Evolutionary conservation across 2,797 vertebrate genomes (phyloP).

Genomic region (Micrastur ruficollis): DNA sequence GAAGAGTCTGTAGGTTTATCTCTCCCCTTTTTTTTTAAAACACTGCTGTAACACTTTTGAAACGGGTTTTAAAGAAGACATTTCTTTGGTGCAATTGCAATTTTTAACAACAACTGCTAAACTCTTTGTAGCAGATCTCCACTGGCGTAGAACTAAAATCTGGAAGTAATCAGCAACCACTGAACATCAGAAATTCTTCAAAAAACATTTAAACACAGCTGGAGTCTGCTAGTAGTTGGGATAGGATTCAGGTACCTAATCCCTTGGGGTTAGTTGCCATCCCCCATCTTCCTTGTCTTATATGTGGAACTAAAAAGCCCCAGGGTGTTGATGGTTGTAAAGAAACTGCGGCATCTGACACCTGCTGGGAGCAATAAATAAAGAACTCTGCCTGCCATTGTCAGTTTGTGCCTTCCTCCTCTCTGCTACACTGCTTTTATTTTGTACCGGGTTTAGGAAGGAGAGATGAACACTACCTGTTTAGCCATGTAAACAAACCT

Average conservation of each 20-base stretch:
- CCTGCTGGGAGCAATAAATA: conserved; percentile 97
- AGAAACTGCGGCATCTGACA: conserved; percentile 85
- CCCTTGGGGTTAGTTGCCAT: conserved; percentile 86
- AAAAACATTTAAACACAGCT: conserved; percentile 94
- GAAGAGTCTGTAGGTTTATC: not conserved
- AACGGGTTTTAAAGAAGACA: conserved; percentile 67
- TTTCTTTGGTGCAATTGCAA: conserved; percentile 75
- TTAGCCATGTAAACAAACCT: conserved; percentile 69
- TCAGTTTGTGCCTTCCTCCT: conserved; percentile 76
- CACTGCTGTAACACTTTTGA: conserved; percentile 32
- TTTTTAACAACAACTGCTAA: conserved; percentile 87
- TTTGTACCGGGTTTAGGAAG: not conserved
- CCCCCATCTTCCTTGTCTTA: conserved; percentile 76
- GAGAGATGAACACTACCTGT: conserved; percentile 27
- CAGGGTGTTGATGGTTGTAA: conserved; percentile 88
- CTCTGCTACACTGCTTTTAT: conserved; percentile 43
- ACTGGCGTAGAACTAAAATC: conserved; percentile 95
- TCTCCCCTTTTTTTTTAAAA: not conserved
- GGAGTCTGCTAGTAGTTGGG: conserved; percentile 90
- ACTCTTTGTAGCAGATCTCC: conserved; percentile 88
- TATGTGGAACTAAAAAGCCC: conserved; percentile 83
- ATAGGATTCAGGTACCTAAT: conserved; percentile 98
- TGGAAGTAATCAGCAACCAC: conserved; percentile 97
- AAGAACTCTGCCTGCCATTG: conserved; percentile 81
- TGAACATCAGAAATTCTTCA: conserved; percentile 93